Evolutionary conservation across 1,140 invertebrate genomes (phyloP), one percentile per base, ranked within the genome.

Genomic region (Bombus fervidus): DNA sequence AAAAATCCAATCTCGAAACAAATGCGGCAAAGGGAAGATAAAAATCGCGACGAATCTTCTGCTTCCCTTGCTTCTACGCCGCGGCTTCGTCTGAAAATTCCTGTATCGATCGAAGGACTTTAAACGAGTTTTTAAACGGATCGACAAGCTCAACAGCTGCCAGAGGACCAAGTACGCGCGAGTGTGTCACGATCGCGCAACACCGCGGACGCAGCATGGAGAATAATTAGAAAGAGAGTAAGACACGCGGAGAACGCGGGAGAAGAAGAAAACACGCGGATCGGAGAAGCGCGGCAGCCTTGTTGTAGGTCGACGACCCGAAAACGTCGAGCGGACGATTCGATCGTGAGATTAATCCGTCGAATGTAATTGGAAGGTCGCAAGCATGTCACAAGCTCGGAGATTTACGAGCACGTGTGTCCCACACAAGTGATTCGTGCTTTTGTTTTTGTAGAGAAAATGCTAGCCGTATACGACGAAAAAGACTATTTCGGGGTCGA

Each of bases 321-420:
- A 57, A 86, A 86, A 83, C 66, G 85, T 86, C 81, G 39, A 34
- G 41, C 73, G 31, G 31, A 53, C 85, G 85, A 78, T 73, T 78
- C 73, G 74, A 78, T 86, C 66, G 64, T 34, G 71, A 77, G 85
- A 83, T 86, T 86, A 86, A 86, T 83, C 85, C 85, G 78, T 86
- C 85, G 74, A 53, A 75, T 77, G 85, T 86, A 86, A 86, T 86
- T 86, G 85, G 85, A 86, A 86, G 81, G 73, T 86, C 81, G 74
- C 81, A 34, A 47, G 15, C 31, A 43, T 78, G 81, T 83, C 81
- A 71, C 85, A 13, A 71, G 71, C 39, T 10, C 28, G 80, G 57
- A 78, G 68, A 86, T 86, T 86, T 86, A 86, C 81, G 81, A 86
- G 47, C 81, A 53, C 41, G 74, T 66, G 68, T 31, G 77, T 31